Evolutionary conservation across 2,113 vertebrate species (phyloP).

Genomic region (Neodon shergylaensis): DNA sequence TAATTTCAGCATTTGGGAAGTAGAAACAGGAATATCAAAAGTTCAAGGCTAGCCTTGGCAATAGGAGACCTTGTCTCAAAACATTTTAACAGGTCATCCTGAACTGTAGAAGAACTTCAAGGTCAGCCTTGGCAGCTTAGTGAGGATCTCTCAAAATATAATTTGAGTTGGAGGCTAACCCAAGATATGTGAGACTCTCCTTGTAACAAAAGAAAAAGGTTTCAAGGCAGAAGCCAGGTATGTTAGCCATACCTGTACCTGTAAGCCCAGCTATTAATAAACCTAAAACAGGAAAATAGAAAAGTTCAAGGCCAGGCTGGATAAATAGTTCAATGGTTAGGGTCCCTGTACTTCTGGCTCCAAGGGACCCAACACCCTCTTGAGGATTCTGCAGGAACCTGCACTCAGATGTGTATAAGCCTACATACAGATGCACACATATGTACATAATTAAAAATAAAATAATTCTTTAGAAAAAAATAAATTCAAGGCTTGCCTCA

Average conservation of each 20-base stretch:
- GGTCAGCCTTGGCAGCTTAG: not conserved
- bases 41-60: not conserved
- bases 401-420: not conserved
- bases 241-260: not conserved
- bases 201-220: not conserved
- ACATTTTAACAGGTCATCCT: not conserved
- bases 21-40: not conserved
- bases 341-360: not conserved
- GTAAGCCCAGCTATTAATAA: not conserved
- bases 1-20: not conserved
- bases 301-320: not conserved
- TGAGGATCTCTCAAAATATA: not conserved
- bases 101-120: not conserved
- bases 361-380: not conserved
- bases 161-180: not conserved
- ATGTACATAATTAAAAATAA: not conserved
- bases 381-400: not conserved
- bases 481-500: not conserved
- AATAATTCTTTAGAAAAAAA: not conserved
- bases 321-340: not conserved
- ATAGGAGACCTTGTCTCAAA: not conserved
- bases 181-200: not conserved
- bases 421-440: not conserved
- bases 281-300: not conserved
- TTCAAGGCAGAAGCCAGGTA: not conserved